Evolutionary conservation across 2,888 invertebrate species (phyloP), one percentile per base, ranked within the genome.

Genomic region (Temnothorax ravouxi): DNA sequence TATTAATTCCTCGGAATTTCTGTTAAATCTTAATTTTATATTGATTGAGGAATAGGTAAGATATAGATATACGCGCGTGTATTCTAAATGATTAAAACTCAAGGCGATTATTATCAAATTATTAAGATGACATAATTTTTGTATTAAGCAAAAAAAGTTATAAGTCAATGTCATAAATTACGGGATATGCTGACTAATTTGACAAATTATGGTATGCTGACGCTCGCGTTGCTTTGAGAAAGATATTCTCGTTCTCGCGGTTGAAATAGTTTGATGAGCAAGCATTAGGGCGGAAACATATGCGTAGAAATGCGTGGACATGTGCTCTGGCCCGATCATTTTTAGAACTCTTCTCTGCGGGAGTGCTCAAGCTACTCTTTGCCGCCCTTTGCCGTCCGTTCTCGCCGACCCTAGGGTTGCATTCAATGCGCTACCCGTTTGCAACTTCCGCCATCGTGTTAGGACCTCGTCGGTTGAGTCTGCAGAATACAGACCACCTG

Each of bases 281-380:
- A 38, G 44, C 2, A 47, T 69, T 21, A 29, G 13, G n/a, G 13
- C 5, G 54, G 34, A 59, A 50, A 72, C 79, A 80, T 44, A 69
- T 59, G 74, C 18, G 38, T 71, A 59, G 79, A 72, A 79, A 47
- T 29, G 3, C 29, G 41, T 54, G 67, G 66, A 50, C 82, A 72
- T 72, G 80, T 61, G 79, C 44, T 47, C 54, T 29, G 64, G 13
- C 18, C 18, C 34, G 71, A 56, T 29, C 66, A 83, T 83, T 87
- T 88, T 88, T 83, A 83, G 80, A 83, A 80, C 34, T 59, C 34
- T 59, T 54, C 59, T 83, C 72, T n/a, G 88, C 75, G n/a, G 71
- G 74, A 84, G 71, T 38, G 34, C 54, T 11, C 71, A 44, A 79
- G 34, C 38, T 34, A 34, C 3, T 64, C 29, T 2, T 8, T 18